These are phyloP conservation scores for Galeopterus variegatus DNA, from an alignment of 2,113 vertebrate species.

Conservation along the genomic window DNA sequence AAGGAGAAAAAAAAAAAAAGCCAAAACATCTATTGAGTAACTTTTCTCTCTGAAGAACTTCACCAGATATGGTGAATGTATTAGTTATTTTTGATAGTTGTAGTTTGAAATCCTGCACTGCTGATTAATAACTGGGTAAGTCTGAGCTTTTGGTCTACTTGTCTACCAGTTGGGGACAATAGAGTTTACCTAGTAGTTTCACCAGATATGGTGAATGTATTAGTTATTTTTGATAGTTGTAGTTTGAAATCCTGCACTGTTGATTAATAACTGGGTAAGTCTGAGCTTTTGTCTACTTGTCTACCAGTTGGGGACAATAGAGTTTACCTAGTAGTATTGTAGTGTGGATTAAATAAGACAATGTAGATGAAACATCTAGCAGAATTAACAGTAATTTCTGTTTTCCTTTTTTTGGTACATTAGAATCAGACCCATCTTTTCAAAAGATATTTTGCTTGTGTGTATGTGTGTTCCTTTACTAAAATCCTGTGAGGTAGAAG, in stretches of 20 bases:
- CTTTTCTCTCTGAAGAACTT: neutral
- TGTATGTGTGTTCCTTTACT: neutral
- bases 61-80: neutral
- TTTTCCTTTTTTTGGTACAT: neutral
- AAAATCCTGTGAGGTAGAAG: neutral
- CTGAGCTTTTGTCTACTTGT: neutral
- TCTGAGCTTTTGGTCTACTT: neutral
- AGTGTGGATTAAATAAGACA: neutral
- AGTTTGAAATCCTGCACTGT: neutral
- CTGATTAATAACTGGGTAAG: neutral
- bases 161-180: neutral
- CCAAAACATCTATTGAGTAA: neutral
- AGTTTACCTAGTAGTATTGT: neutral
- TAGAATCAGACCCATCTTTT: neutral
- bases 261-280: neutral
- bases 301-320: neutral
- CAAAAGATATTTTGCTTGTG: neutral
- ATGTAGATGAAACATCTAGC: neutral
- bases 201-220: neutral
- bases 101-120: neutral
- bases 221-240: neutral
- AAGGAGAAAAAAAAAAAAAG: neutral
- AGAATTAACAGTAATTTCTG: constrained; percentile 28
- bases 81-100: neutral
- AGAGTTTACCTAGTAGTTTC: neutral